Conservation (phyloP, 2,113 vertebrate genomes). For the Callocephalon fimbriatum region DNA sequence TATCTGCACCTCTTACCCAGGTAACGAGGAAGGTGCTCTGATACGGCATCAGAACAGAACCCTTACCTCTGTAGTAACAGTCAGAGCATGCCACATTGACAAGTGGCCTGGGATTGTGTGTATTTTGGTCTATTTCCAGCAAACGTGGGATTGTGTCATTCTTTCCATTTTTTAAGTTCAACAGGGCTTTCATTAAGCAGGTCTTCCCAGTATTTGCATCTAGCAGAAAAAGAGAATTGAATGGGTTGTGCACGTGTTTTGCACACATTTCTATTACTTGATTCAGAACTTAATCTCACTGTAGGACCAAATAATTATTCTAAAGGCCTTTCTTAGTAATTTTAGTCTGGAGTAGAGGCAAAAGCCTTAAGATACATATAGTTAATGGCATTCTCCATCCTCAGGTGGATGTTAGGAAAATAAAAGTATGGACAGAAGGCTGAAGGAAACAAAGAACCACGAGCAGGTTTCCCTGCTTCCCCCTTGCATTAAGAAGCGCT, state of each 20-base stretch:
- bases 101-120: conserved; percentile 79
- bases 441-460: background rate
- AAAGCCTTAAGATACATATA: background rate
- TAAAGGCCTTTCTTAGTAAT: background rate
- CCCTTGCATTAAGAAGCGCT: accelerated
- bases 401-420: background rate
- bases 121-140: conserved; percentile 83
- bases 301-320: background rate
- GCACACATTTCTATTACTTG: background rate
- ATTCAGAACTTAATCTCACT: background rate
- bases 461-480: background rate
- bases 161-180: conserved; percentile 84
- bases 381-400: background rate
- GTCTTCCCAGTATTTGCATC: conserved; percentile 91
- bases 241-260: background rate
- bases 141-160: conserved; percentile 85
- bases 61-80: conserved; percentile 85
- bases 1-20: background rate
- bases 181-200: conserved; percentile 90
- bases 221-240: conserved; percentile 38
- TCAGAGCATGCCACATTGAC: conserved; percentile 85
- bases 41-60: background rate
- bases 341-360: background rate
- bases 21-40: background rate
- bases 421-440: background rate